Base-by-base conservation (phyloP, 37 sponge, comb jelly and placozoan genomes). In the Oopsacas minuta region DNA sequence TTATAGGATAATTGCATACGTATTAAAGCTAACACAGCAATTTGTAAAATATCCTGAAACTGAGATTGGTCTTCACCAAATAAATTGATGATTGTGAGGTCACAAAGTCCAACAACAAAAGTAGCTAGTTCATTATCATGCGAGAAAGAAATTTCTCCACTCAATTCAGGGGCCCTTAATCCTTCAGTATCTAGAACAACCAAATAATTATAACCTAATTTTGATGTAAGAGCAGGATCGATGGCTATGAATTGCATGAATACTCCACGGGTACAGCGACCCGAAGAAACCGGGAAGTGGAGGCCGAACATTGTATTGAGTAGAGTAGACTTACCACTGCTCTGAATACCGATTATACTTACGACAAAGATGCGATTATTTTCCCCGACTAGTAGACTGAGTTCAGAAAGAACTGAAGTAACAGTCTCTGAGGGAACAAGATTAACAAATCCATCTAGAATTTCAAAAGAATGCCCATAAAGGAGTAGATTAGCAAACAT, bases 121-220 rank as follows among this genome's bases (percentile, higher is more conserved):
- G 84, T 83, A 35, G 84, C 39, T 38, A 83, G 39, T 35, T 83
- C 84, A 35, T 83, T 83, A 42, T 83, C 84, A 37, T 83, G 84
- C 0, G 36, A 12, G 1, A 38, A 1, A 30, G 84, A 38, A 28
- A 42, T 28, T 15, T 3, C 0, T 0, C 51, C 39, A 1, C 39
- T 83, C n/a, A 83, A 38, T 38, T 83, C 84, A 38, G 84, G 84
- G 23, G 84, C 84, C 30, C 84, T 28, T 8, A 83, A 42, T 30
- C 84, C 84, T 38, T 83, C 84, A 12, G 84, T 83, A 7, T 83
- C 84, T n/a, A 83, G 28, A 3, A 83, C 51, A 10, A 83, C 1
- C 0, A 83, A 0, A 37, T 83, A 38, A 37, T 83, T 32, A 37
- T 42, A 83, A 1, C 36, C 51, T 1, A 42, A 37, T 0, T 37